Base-by-base conservation (phyloP, 2,888 invertebrate species). In the Cinara cedri region DNA sequence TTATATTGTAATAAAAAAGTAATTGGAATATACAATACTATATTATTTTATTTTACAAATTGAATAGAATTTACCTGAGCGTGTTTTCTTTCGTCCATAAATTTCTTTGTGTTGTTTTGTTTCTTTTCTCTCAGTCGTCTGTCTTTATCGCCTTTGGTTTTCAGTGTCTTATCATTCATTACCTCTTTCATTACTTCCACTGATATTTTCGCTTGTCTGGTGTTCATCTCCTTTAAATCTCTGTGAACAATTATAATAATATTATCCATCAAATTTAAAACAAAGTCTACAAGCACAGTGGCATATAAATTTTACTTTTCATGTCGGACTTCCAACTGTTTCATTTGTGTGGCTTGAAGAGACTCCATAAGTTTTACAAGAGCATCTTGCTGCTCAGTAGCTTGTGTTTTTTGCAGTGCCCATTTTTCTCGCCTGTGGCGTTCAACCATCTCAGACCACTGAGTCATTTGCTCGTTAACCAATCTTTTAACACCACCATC, bases 171-270 rank as follows among this genome's bases (percentile, higher is more conserved):
- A 86, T 99, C 99, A 86, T 94, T 95, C 85, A 93, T 91, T 65
- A 99, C 97, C 85, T 95, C 96, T 87, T 95, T 95, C 85, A 95
- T 95, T 24, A 98, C 97, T 86, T 99, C 99, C 83, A 99, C 96
- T 71, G 97, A 97, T 84, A 94, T 91, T 88, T 97, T 97, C 6
- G 98, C 97, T 87, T 99, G 99, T 78, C 92, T 90, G 9, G 92
- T 90, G 85, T 97, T 97, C 90, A 99, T 91, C 82, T 98, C 98
- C 86, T 98, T 99, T 85, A 95, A 90, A 85, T 98, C 98, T 82
- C 95, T 93, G 86, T 82, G 72, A 82, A 72, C 60, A 74, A 44
- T 34, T 34, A 34, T 13, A 72, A 24, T 62, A 49, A n/a, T n/a
- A n/a, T n/a, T 66, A 19, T 46, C 1, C 13, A 51, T 21, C 11